phyloP scores from a whole-genome alignment of 2,888 invertebrate genomes.

The Mantis religiosa region DNA sequence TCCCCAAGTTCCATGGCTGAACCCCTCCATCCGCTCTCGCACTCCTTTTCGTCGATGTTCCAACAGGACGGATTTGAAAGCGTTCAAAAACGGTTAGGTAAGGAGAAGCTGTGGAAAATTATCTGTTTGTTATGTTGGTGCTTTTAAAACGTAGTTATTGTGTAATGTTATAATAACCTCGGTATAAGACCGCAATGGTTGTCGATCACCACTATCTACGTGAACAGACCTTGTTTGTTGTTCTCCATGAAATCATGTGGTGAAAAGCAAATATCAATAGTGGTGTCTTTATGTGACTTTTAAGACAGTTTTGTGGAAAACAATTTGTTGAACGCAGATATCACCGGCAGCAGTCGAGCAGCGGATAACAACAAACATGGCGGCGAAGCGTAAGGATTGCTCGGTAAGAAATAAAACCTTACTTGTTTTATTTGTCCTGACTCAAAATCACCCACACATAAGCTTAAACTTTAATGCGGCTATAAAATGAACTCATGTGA shows the following conservation, averaged over 20 bases:
- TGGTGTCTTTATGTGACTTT: neutral
- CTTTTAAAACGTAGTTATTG: neutral
- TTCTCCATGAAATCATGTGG: neutral
- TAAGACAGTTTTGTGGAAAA: neutral
- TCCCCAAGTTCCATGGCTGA: neutral
- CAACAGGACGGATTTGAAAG: slow-evolving; percentile 9
- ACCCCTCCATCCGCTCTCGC: neutral
- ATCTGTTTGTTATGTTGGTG: neutral
- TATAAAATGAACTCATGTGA: no score
- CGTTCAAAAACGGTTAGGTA: slow-evolving; percentile 16
- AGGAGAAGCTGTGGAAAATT: neutral
- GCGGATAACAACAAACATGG: neutral
- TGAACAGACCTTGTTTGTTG: neutral
- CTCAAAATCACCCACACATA: no score
- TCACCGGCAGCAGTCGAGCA: neutral
- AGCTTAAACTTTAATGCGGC: no score
- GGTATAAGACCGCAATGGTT: neutral
- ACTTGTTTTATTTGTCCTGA: no score
- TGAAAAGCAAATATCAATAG: neutral
- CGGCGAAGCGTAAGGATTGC: neutral
- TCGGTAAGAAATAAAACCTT: neutral
- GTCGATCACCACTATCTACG: neutral
- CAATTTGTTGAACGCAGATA: neutral
- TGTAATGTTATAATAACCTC: no score
- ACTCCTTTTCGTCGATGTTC: neutral